phyloP scores from a whole-genome alignment of 2,797 vertebrate species.

The Ceyx erithaca region DNA sequence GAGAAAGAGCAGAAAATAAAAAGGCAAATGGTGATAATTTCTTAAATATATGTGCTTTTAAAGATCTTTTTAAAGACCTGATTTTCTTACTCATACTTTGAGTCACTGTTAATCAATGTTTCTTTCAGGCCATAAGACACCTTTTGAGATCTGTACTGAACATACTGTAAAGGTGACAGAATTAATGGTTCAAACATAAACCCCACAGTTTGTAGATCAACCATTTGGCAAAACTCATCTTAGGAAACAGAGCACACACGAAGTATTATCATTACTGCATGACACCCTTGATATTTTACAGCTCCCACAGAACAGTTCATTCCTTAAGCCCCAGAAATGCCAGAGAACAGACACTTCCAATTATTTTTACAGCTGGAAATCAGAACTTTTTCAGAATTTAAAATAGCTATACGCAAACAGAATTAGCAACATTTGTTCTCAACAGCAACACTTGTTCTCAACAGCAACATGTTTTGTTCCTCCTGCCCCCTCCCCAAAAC shows the following conservation, averaged over 20 bases:
- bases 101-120: background rate
- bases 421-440: background rate
- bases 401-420: conserved; percentile 23
- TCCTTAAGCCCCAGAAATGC: conserved; percentile 29
- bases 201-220: background rate
- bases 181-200: background rate
- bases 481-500: background rate
- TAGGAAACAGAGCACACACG: background rate
- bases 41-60: no score
- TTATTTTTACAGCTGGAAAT: conserved; percentile 21
- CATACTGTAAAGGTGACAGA: background rate
- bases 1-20: background rate
- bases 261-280: background rate
- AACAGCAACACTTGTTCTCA: background rate
- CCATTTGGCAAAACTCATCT: background rate
- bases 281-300: background rate
- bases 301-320: background rate
- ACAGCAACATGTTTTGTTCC: background rate
- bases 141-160: background rate
- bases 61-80: background rate
- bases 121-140: background rate
- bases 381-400: background rate
- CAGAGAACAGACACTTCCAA: background rate
- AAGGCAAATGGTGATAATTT: background rate
- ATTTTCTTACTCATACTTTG: background rate